These are phyloP conservation scores for Eurytoma adleriae DNA, from an alignment of 2,888 invertebrate genomes.

Conservation along the genomic window DNA sequence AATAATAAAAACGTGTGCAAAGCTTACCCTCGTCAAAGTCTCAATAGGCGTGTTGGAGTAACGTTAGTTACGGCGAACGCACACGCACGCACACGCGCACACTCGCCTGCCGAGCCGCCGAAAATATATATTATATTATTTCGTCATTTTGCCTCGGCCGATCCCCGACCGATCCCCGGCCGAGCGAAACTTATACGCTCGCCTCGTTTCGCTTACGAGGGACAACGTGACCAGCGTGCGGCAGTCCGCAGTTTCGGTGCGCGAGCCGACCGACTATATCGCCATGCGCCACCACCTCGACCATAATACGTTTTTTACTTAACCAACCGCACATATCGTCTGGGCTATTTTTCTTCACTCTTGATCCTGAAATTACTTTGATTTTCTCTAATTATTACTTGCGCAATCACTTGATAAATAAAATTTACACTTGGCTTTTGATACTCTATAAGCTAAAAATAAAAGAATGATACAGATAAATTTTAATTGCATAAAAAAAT, in stretches of 20 bases:
- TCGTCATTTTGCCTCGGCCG: conserved; percentile 12
- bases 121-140: conserved; percentile 37
- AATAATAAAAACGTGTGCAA: no score
- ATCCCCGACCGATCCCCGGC: no score
- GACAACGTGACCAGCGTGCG: conserved; percentile 22
- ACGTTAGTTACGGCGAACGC: neutral
- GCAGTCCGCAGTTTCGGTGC: neutral
- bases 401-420: no score
- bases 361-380: no score
- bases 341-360: no score
- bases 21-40: neutral
- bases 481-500: neutral
- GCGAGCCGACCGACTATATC: neutral
- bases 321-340: neutral
- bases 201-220: conserved; percentile 1
- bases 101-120: neutral
- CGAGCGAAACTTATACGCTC: neutral
- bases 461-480: neutral
- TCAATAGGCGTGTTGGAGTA: neutral
- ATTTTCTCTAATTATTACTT: no score
- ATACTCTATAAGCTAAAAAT: no score
- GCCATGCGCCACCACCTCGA: neutral
- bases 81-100: neutral
- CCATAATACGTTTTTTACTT: conserved; percentile 12
- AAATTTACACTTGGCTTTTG: no score